Evolutionary conservation across 92 coral and sea anemone genomes (phyloP).

Genomic region (Muricea muricata): DNA sequence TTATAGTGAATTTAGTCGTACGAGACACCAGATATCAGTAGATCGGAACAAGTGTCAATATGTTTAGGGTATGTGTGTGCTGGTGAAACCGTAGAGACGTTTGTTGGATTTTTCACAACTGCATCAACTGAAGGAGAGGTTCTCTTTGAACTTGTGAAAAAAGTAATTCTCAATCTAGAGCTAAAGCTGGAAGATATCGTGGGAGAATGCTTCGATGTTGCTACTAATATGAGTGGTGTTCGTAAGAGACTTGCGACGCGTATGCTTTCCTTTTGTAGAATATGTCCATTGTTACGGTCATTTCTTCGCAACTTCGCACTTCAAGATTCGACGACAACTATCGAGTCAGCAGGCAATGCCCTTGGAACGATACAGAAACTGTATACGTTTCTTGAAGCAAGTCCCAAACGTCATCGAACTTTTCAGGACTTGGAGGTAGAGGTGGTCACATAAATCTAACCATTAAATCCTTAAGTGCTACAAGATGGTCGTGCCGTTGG

Average conservation of each 20-base stretch:
- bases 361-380: conserved; percentile 47
- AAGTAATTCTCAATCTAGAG: conserved; percentile 27
- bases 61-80: conserved; percentile 45
- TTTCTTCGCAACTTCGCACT: conserved; percentile 46
- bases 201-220: conserved; percentile 51
- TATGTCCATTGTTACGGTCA: conserved; percentile 58
- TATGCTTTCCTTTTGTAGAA: conserved; percentile 34
- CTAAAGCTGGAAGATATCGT: conserved; percentile 37
- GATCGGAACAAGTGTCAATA: conserved; percentile 36
- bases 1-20: conserved; percentile 20
- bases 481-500: conserved; percentile 62
- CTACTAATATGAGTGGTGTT: conserved; percentile 50
- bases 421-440: conserved; percentile 44
- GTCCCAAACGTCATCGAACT: conserved; percentile 49
- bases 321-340: conserved; percentile 53
- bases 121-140: conserved; percentile 43
- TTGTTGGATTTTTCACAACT: conserved; percentile 45
- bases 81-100: conserved; percentile 1
- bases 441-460: conserved; percentile 31
- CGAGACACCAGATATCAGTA: conserved; percentile 34
- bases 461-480: conserved; percentile 38
- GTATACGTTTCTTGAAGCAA: conserved; percentile 51
- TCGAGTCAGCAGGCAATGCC: conserved; percentile 45
- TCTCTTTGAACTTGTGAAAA: conserved; percentile 40
- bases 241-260: conserved; percentile 41